Evolutionary conservation across 1,140 invertebrate species (phyloP).

Genomic region (Battus philenor): DNA sequence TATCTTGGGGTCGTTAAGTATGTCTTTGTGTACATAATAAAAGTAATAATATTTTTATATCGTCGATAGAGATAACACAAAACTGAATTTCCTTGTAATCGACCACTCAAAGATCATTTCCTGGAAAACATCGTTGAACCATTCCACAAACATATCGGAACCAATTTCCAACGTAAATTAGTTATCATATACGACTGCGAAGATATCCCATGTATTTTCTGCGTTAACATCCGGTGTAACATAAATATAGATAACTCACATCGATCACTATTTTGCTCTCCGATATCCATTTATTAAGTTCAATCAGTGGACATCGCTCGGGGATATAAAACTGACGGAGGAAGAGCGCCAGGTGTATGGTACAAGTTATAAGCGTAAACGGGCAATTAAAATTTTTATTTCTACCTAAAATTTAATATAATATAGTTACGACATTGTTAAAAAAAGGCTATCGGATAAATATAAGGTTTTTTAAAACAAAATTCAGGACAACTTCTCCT

Average conservation of each 20-base stretch:
- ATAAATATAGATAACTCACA: constrained; percentile 19
- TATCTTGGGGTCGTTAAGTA: no score
- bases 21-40: no score
- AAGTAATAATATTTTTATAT: no score
- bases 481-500: no score
- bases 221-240: constrained; percentile 8
- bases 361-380: constrained; percentile 18
- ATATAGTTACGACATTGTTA: no score
- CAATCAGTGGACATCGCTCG: constrained; percentile 49
- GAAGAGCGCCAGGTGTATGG: constrained; percentile 6
- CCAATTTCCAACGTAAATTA: constrained; percentile 8
- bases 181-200: constrained; percentile 1
- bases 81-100: no score
- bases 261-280: constrained; percentile 35
- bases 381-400: constrained; percentile 10
- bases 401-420: no score
- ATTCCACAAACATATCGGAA: not conserved
- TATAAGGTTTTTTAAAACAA: no score
- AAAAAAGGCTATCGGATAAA: no score
- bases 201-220: constrained; percentile 3
- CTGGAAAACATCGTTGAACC: no score
- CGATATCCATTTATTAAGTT: constrained; percentile 56
- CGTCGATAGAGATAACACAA: no score
- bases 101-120: no score
- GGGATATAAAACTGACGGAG: constrained; percentile 34